Percentiles rank a stretch among this genome's conserved stretches.
phyloP scores from a whole-genome alignment of 2,888 invertebrate genomes.

The Trilocha varians region DNA sequence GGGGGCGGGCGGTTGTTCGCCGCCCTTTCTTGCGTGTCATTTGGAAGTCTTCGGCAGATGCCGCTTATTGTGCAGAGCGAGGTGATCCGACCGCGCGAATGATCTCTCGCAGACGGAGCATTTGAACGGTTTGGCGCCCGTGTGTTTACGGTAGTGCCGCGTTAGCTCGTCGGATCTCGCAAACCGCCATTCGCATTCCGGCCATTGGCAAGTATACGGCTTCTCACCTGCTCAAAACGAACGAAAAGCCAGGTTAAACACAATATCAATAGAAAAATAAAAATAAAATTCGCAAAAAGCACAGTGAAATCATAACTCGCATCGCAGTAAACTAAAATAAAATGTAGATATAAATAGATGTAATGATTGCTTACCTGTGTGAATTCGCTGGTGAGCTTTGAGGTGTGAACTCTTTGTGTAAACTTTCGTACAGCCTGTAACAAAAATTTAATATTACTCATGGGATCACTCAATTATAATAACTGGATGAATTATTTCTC shows the following conservation, averaged over 20 bases:
- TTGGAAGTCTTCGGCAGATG: conserved; percentile 92
- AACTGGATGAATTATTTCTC: too few relatives aligned
- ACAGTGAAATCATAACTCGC: conserved; percentile 6
- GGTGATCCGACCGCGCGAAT: conserved; percentile 95
- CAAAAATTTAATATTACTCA: too few relatives aligned
- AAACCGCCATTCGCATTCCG: conserved; percentile 98
- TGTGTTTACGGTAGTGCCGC: conserved; percentile 96
- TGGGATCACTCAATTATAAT: too few relatives aligned
- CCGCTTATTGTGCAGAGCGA: conserved; percentile 96
- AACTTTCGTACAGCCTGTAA: conserved; percentile 94
- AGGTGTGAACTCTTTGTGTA: conserved; percentile 98
- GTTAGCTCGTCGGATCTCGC: conserved; percentile 97
- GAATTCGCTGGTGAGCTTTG: conserved; percentile 97
- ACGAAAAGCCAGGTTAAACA: not conserved
- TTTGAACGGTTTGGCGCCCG: conserved; percentile 97
- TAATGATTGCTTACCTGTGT: conserved; percentile 83
- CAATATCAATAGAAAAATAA: not conserved
- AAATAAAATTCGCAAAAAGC: conserved; percentile 1
- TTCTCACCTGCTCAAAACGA: conserved; percentile 84
- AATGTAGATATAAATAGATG: not conserved
- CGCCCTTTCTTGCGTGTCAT: conserved; percentile 72
- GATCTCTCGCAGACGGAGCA: conserved; percentile 95
- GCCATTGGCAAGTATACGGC: conserved; percentile 98
- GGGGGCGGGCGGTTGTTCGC: conserved; percentile 53
- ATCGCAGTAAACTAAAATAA: conserved; percentile 3